Evolutionary conservation across 2,797 vertebrate species (phyloP).

Genomic region (Poecilia velifera): DNA sequence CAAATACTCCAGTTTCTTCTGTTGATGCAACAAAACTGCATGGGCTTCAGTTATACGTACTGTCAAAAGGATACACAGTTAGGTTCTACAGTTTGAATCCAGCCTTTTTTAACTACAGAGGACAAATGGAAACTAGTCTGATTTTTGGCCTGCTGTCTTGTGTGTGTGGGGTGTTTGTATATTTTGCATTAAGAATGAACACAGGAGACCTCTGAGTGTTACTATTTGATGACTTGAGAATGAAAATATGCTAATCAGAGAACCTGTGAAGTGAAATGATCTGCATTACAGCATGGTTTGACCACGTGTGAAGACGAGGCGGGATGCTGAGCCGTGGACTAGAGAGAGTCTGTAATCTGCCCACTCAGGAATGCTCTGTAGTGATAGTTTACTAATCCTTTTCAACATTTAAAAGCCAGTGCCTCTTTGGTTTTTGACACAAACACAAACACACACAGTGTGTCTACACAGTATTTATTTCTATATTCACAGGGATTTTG

Average conservation of each 20-base stretch:
- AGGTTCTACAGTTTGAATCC: not conserved
- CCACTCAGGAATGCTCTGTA: not conserved
- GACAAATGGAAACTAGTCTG: not conserved
- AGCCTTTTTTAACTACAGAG: not conserved
- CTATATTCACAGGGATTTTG: too few species aligned
- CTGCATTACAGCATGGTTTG: not conserved
- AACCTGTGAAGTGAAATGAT: constrained; percentile 1
- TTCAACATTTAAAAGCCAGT: not conserved
- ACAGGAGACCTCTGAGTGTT: not conserved
- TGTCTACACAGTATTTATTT: not conserved
- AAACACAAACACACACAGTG: not conserved
- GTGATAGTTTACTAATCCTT: constrained; percentile 1
- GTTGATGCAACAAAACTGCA: not conserved
- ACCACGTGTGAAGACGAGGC: not conserved
- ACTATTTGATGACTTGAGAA: not conserved
- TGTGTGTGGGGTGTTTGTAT: not conserved
- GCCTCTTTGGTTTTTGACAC: not conserved
- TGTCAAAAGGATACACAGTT: not conserved
- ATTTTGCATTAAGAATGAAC: not conserved
- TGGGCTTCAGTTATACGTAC: too few species aligned
- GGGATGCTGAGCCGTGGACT: not conserved
- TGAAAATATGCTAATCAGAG: not conserved
- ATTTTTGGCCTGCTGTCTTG: not conserved
- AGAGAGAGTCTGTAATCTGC: not conserved
- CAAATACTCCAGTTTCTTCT: not conserved